Conservation (phyloP, 2,113 vertebrate genomes). For the Gymnarchus niloticus region DNA sequence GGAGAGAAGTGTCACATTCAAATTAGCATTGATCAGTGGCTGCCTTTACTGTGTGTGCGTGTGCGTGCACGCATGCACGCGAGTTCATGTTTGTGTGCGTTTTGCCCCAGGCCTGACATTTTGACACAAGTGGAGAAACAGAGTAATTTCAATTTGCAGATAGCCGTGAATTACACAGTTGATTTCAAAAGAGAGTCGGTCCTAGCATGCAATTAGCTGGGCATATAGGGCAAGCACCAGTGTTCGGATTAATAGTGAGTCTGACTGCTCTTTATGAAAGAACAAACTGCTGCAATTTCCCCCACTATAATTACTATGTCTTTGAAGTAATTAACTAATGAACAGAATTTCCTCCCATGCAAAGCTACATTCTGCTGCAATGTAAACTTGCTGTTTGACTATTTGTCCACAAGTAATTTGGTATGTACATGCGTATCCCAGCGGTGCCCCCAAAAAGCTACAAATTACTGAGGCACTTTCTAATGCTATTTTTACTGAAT, state of each 20-base stretch:
- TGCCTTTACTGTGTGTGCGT: background rate
- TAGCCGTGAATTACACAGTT: conserved; percentile 1
- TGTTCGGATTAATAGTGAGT: background rate
- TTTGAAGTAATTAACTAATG: conserved; percentile 16
- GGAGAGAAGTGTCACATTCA: background rate
- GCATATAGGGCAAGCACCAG: background rate
- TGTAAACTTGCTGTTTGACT: conserved; percentile 10
- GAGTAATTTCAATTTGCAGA: background rate
- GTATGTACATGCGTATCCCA: background rate
- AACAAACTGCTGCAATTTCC: background rate
- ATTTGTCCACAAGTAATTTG: conserved; percentile 28
- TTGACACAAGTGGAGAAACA: background rate
- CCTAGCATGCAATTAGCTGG: background rate
- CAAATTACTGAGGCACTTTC: conserved; percentile 15
- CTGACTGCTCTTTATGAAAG: conserved; percentile 15
- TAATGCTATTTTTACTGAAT: conserved; percentile 22
- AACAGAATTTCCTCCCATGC: conserved; percentile 6
- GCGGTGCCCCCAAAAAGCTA: conserved; percentile 9
- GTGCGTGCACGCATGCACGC: background rate
- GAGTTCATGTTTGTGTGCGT: background rate
- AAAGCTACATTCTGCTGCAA: background rate
- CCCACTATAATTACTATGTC: conserved; percentile 9
- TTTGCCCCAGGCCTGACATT: background rate
- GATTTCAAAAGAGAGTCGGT: background rate
- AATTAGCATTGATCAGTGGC: background rate